Base-by-base conservation (phyloP, 2,888 invertebrate genomes). In the Tenthredo amoena region DNA sequence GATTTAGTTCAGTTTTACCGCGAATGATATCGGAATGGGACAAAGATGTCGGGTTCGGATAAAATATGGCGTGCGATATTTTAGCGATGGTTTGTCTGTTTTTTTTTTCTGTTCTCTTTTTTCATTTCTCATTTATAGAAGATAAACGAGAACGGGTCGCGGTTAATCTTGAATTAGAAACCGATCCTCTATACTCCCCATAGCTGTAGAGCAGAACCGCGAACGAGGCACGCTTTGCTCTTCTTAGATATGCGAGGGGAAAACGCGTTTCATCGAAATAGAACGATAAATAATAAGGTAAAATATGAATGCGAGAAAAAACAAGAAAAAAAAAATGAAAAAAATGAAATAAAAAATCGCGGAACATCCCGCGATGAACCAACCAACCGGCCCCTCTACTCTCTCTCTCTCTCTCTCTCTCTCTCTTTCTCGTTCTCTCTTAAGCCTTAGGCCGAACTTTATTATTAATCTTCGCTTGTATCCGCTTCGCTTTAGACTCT, bases 401-500 rank as follows among this genome's bases (percentile, higher is more conserved):
- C 9, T n/a, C n/a, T 7, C n/a, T 7, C n/a, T 21, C n/a, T 31
- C 26, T 65, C 26, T n/a, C n/a, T 21, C 9, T n/a, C n/a, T 7
- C n/a, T 7, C n/a, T 21, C n/a, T 31, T 12, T 65, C 26, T 4
- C 34, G 5, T 34, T 68, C 6, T 68, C 34, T 31, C 68, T 18
- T 2, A 40, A 12, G 77, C 77, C 77, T 77, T 34, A n/a, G 50
- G 77, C 81, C 62, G 15, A 81, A 62, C 62, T 81, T 81, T 37
- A 62, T 81, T 81, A 81, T 62, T 40, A 62, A 81, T 81, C 81
- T 50, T 81, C 58, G 77, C 81, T 58, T 40, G 40, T 81, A 26
- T 50, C 34, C 37, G 81, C 37, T 81, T 40, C 81, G 58, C 37
- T 58, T 58, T 40, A 34, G 68, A 68, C 31, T 68, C 34, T 26